Conservation (phyloP, 2,888 invertebrate genomes). For the Dyspetes luteomarginatus region DNA sequence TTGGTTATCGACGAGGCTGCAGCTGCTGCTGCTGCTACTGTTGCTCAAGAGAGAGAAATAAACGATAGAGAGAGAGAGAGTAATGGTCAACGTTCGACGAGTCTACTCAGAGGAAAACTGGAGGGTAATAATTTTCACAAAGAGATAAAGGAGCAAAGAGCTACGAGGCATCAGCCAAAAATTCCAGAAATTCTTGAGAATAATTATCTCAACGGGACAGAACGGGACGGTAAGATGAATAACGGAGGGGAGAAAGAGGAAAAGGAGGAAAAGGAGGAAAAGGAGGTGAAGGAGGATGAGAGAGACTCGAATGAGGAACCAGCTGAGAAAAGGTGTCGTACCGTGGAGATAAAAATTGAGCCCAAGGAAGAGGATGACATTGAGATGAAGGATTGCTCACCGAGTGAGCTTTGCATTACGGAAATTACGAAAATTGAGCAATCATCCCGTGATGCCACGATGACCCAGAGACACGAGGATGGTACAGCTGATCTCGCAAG, state of each 20-base stretch:
- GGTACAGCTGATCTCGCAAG: slow-evolving; percentile 88
- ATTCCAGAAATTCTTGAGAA: slow-evolving; percentile 67
- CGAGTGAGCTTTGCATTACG: slow-evolving; percentile 75
- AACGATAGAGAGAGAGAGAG: slow-evolving; percentile 65
- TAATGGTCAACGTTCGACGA: slow-evolving; percentile 72
- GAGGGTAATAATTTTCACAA: slow-evolving; percentile 69
- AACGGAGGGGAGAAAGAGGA: too few relatives aligned
- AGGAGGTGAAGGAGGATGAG: slow-evolving; percentile 71
- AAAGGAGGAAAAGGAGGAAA: slow-evolving; percentile 67
- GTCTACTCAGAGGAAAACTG: slow-evolving; percentile 77
- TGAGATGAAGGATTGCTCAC: slow-evolving; percentile 85
- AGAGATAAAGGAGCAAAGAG: too few relatives aligned
- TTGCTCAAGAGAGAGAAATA: slow-evolving; percentile 76
- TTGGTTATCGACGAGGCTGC: slow-evolving; percentile 89
- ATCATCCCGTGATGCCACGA: slow-evolving; percentile 37
- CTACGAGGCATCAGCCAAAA: slow-evolving; percentile 61
- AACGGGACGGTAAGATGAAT: too few relatives aligned
- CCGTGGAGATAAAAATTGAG: slow-evolving; percentile 44
- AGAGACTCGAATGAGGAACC: too few relatives aligned
- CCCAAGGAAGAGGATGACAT: slow-evolving; percentile 83
- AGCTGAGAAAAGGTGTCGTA: slow-evolving; percentile 65
- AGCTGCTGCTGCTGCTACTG: too few relatives aligned
- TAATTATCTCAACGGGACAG: slow-evolving; percentile 28
- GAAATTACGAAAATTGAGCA: slow-evolving; percentile 46
- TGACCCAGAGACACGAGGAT: slow-evolving; percentile 73